Evolutionary conservation across 2,888 invertebrate genomes (phyloP).

Genomic region (Plagodis pulveraria): DNA sequence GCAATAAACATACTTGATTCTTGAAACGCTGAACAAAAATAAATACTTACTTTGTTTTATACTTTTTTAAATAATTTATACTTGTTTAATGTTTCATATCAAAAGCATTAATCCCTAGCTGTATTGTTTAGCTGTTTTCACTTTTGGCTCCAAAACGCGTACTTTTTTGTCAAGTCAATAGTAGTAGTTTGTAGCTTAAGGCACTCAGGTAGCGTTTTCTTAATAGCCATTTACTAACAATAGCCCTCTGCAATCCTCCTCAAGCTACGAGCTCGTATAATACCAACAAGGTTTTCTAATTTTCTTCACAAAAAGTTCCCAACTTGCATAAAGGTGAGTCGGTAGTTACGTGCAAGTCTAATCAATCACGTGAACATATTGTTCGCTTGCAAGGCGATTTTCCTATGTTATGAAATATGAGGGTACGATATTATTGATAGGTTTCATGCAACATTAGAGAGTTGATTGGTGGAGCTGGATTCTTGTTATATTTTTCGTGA

Average conservation of each 20-base stretch:
- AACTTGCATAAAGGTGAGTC: slow-evolving; percentile 33
- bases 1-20: too few species aligned
- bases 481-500: slow-evolving; percentile 30
- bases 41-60: too few species aligned
- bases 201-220: background rate
- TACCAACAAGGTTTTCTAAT: slow-evolving; percentile 38
- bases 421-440: slow-evolving; percentile 63
- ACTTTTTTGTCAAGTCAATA: too few species aligned
- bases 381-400: slow-evolving; percentile 61
- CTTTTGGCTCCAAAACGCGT: too few species aligned
- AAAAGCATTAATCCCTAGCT: too few species aligned
- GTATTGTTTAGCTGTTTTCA: too few species aligned
- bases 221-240: slow-evolving; percentile 11
- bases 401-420: slow-evolving; percentile 59
- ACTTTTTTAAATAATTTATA: too few species aligned
- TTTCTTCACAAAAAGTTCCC: slow-evolving; percentile 33
- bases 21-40: too few species aligned
- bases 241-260: slow-evolving; percentile 10
- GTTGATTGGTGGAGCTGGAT: slow-evolving; percentile 51
- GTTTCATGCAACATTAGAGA: slow-evolving; percentile 67
- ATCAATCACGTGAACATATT: slow-evolving; percentile 68
- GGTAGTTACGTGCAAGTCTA: slow-evolving; percentile 48
- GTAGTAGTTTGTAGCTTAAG: too few species aligned
- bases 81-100: too few species aligned
- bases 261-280: slow-evolving; percentile 22